A percentile compares a stretch with the other conserved stretches of the same genome.
These are phyloP conservation scores for Sitta carolinensis DNA, from an alignment of 2,797 vertebrate genomes.

Conservation along the genomic window DNA sequence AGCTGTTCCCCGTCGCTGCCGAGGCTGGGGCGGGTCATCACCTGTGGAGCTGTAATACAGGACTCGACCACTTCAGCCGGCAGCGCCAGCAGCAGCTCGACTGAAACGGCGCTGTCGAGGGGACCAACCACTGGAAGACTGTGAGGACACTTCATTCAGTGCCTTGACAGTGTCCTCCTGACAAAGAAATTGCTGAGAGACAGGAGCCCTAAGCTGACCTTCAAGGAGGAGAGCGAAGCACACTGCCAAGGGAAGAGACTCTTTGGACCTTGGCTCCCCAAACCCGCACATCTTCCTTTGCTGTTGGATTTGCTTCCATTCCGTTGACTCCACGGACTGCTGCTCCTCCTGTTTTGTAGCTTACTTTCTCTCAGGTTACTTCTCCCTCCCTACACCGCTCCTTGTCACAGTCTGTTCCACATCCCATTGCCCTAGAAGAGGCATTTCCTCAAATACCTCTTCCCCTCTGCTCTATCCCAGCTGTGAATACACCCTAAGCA, in stretches of 20 bases:
- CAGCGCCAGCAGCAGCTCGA: not conserved
- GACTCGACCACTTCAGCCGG: not conserved
- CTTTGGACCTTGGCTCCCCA: not conserved
- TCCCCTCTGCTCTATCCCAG: not conserved
- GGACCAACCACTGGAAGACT: not conserved
- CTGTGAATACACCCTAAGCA: not conserved
- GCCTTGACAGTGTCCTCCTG: not conserved
- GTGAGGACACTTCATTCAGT: not conserved
- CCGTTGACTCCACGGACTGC: not conserved
- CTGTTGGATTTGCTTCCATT: not conserved
- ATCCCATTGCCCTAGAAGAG: not conserved
- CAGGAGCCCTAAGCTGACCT: not conserved
- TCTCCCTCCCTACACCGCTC: not conserved
- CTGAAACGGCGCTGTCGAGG: rapidly evolving
- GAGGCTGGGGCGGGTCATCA: not conserved
- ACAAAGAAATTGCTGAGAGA: not conserved
- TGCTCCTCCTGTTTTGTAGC: not conserved
- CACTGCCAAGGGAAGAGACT: not conserved
- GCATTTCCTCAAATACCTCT: not conserved
- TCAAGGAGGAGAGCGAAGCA: not conserved
- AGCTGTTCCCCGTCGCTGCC: not conserved
- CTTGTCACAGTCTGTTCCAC: not conserved
- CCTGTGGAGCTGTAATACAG: constrained; percentile 30
- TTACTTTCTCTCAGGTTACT: not conserved
- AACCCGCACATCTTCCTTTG: rapidly evolving